Evolutionary conservation across 2,113 vertebrate genomes (phyloP).

Genomic region (Crotalus helleri): DNA sequence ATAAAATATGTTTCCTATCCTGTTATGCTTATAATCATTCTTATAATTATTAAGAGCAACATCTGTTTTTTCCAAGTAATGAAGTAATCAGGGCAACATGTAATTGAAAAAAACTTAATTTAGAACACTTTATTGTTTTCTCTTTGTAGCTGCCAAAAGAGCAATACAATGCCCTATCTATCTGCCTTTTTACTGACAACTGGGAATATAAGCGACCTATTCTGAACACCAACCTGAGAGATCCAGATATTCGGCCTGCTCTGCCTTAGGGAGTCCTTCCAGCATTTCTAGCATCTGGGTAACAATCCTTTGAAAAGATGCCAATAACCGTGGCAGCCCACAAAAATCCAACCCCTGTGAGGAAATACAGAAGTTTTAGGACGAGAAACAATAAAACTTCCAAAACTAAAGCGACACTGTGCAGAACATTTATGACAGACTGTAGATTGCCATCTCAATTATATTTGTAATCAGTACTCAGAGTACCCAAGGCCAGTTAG

Average conservation of each 20-base stretch:
- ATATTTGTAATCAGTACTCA: not conserved
- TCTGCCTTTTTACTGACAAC: not conserved
- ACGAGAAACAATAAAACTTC: not conserved
- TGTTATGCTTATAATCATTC: not conserved
- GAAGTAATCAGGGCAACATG: not conserved
- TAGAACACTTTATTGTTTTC: not conserved
- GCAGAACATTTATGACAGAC: not conserved
- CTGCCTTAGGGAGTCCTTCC: constrained; percentile 58
- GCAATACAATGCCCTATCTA: not conserved
- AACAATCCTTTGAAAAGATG: constrained; percentile 63
- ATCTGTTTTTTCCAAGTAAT: not conserved
- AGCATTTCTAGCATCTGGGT: constrained; percentile 74
- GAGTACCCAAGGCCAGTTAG: not conserved
- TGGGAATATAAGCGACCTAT: not conserved
- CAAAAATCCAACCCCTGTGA: constrained; percentile 51
- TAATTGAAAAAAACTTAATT: not conserved
- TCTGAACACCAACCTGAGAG: constrained; percentile 73
- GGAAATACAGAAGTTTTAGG: not conserved
- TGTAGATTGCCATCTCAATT: not conserved
- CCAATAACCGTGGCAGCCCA: constrained; percentile 39
- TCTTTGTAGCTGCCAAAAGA: not conserved
- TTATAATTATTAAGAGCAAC: not conserved
- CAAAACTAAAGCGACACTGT: constrained; percentile 1
- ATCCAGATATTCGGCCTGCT: constrained; percentile 65
- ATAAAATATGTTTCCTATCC: not conserved